Percentiles rank a stretch among this genome's conserved stretches.
Evolutionary conservation across 2,888 invertebrate species (phyloP).

Genomic region (Spialia ferax): DNA sequence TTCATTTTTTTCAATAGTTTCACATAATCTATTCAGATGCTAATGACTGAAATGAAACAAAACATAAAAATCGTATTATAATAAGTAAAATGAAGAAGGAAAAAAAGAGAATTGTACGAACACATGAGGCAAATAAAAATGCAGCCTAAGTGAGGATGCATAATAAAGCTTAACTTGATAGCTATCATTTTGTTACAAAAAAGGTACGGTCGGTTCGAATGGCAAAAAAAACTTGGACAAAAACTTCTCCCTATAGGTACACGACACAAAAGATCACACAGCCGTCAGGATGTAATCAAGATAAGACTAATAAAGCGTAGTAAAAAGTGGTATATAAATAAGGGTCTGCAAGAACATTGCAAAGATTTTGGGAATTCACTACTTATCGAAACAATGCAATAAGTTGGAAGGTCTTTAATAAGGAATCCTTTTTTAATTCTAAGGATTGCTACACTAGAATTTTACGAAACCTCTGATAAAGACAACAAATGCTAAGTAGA

Average conservation of each 20-base stretch:
- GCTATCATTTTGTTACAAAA: conserved; percentile 30
- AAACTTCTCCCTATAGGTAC: conserved; percentile 18
- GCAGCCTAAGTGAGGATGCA: conserved; percentile 22
- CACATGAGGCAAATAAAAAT: conserved; percentile 23
- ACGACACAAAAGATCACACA: conserved; percentile 11
- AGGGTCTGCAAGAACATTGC: not conserved
- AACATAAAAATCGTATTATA: too few species aligned
- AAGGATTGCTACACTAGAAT: not conserved
- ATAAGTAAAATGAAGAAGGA: not conserved
- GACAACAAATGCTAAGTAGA: conserved; percentile 12
- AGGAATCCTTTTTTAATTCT: not conserved
- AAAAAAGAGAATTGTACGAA: conserved; percentile 1
- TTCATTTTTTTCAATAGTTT: too few species aligned
- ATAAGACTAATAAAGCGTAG: conserved; percentile 18
- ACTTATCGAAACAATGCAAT: too few species aligned
- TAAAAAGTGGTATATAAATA: conserved; percentile 6
- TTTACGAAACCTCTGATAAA: conserved; percentile 25
- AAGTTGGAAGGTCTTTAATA: too few species aligned
- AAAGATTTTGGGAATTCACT: not conserved
- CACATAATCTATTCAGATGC: too few species aligned
- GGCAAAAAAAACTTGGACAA: conserved; percentile 27
- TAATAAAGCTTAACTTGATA: conserved; percentile 31
- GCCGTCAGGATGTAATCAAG: conserved; percentile 25
- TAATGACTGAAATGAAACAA: too few species aligned
- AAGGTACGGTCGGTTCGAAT: conserved; percentile 16